Evolutionary conservation across 1,140 invertebrate species (phyloP).

Genomic region (Listronotus oregonensis): DNA sequence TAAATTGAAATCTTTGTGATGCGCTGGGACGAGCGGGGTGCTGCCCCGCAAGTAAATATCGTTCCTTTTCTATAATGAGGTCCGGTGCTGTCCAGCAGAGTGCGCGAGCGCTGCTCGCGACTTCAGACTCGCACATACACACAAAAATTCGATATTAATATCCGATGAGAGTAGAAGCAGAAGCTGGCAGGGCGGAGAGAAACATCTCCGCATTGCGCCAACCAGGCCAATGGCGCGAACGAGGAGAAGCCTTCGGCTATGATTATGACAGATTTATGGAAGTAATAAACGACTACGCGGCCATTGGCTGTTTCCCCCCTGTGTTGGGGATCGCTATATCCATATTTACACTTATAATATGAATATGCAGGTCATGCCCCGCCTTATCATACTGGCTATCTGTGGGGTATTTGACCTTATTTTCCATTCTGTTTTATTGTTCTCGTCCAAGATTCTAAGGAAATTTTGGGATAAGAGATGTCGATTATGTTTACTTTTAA

Average conservation of each 20-base stretch:
- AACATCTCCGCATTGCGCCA: conserved; percentile 50
- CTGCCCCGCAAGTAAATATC: conserved; percentile 38
- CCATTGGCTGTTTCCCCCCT: conserved; percentile 55
- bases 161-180: conserved; percentile 49
- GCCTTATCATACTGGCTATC: background rate
- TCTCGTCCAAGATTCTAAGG: no score
- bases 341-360: conserved; percentile 47
- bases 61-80: conserved; percentile 39
- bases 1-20: conserved; percentile 29
- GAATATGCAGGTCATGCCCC: conserved; percentile 43
- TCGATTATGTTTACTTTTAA: no score
- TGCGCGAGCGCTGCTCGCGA: conserved; percentile 33
- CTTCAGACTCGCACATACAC: conserved; percentile 35
- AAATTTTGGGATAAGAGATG: no score
- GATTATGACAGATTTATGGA: conserved; percentile 60
- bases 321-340: conserved; percentile 17
- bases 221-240: conserved; percentile 42
- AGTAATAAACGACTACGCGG: conserved; percentile 62
- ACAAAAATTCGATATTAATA: conserved; percentile 66
- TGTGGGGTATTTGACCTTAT: background rate
- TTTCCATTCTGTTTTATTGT: no score
- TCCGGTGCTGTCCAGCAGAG: conserved; percentile 36
- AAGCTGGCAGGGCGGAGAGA: conserved; percentile 39
- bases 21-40: conserved; percentile 19
- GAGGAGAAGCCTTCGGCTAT: conserved; percentile 45